Base-by-base conservation (phyloP, 1,140 invertebrate species). In the Myzus persicae region DNA sequence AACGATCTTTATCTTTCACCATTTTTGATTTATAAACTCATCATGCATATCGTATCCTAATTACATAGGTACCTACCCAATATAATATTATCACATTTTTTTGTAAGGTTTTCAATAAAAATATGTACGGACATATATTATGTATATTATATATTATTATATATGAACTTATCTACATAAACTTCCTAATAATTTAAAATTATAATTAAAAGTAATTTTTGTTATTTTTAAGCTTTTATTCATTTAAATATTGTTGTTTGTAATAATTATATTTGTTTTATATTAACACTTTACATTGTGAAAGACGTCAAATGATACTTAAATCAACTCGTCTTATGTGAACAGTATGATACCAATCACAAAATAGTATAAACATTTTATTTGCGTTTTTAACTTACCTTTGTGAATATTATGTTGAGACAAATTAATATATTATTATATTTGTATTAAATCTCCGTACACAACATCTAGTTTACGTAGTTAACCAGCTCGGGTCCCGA, bases 401-500 rank as follows among this genome's bases (percentile, higher is more conserved):
- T 87, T n/a, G 44, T 82, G 44, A 46, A 87, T 48, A 18, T 87
- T 87, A n/a, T 48, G 8, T 9, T 24, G 36, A 88, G 85, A 88
- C 9, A 44, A 48, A 88, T 36, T 8, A 4, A 36, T 31, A 20
- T 48, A 67, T 67, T 48, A 67, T 67, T 67, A 48, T 48, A 48
- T 48, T 46, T n/a, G 6, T 88, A 88, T 88, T 88, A 88, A 88
- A 88, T 46, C 85, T 48, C 44, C 7, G 3, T 46, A 36, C n/a
- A 42, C 38, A 84, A 18, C 6, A 26, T 42, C 38, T 84, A 84
- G 22, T 84, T 31, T 87, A 87, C 9, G 26, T 36, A 87, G n/a
- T 88, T 48, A 48, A 88, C 44, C 44, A 46, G n/a, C n/a, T 38
- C 36, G 4, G 89, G 89, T 90, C 89, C 89, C 89, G 22, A 38